These are phyloP conservation scores for Ametastegia equiseti DNA, from an alignment of 2,888 invertebrate genomes.

Conservation along the genomic window DNA sequence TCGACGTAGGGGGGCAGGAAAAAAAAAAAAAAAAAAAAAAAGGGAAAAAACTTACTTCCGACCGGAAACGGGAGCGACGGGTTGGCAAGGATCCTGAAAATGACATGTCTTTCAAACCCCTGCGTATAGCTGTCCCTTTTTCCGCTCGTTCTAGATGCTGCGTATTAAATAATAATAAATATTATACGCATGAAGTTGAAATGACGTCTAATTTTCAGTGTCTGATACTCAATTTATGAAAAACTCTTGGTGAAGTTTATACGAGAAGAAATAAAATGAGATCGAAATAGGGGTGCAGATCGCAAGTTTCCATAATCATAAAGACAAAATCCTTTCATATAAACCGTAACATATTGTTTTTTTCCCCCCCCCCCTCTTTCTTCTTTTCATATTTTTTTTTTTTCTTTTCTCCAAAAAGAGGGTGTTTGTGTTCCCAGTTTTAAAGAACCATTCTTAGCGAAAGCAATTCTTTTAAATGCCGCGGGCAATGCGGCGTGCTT, in stretches of 20 bases:
- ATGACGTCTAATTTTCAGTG: background rate
- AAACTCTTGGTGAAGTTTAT: too few relatives aligned
- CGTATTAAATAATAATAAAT: background rate
- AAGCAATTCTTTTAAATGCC: conserved; percentile 25
- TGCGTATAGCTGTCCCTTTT: background rate
- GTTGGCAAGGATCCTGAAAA: conserved; percentile 32
- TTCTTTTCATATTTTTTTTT: background rate
- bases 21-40: too few relatives aligned
- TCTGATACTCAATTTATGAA: background rate
- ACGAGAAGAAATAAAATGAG: background rate
- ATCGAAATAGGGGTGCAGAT: background rate
- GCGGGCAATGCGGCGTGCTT: background rate
- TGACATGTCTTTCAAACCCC: conserved; percentile 23
- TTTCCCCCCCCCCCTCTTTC: too few relatives aligned
- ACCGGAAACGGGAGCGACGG: conserved; percentile 30
- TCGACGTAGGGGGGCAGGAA: background rate
- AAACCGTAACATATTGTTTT: background rate
- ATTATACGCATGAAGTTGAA: background rate
- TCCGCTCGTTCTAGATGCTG: background rate
- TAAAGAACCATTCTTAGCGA: conserved; percentile 16
- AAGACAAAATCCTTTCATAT: background rate
- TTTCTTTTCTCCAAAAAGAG: background rate
- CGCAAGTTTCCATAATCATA: background rate
- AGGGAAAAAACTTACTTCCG: conserved; percentile 29
- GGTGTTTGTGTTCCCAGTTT: background rate